Conservation (phyloP, 2,888 invertebrate genomes). For the Ceraclea dissimilis region DNA sequence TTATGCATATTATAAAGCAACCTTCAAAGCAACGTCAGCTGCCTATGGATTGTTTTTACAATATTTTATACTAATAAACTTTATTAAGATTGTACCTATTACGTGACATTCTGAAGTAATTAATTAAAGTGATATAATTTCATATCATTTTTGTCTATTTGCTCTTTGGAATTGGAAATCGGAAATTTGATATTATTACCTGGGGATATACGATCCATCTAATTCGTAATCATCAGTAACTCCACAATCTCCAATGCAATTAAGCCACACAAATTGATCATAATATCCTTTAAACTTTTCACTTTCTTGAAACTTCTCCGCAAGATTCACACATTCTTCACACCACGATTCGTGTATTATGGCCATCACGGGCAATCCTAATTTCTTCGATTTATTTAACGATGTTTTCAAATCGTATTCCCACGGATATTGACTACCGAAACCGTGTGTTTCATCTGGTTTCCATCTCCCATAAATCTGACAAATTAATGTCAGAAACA, state of each 20-base stretch:
- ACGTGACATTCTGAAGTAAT: no score
- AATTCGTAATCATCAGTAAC: background rate
- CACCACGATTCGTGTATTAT: background rate
- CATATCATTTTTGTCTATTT: no score
- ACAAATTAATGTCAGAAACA: background rate
- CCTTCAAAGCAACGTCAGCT: no score
- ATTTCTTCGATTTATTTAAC: background rate
- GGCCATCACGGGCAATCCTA: background rate
- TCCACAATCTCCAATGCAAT: background rate
- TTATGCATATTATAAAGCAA: no score
- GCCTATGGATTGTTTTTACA: no score
- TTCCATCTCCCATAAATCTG: background rate
- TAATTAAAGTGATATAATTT: no score
- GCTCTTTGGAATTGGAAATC: no score
- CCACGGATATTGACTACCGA: background rate
- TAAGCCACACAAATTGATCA: background rate
- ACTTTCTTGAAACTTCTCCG: background rate
- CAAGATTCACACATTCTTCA: background rate
- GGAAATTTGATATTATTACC: background rate
- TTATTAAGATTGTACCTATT: no score
- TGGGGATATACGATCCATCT: background rate
- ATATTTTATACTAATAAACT: no score
- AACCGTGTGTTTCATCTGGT: background rate
- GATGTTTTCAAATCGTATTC: background rate
- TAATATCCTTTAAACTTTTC: background rate